Evolutionary conservation across 1,140 invertebrate genomes (phyloP).

Genomic region (Telenomus remus): DNA sequence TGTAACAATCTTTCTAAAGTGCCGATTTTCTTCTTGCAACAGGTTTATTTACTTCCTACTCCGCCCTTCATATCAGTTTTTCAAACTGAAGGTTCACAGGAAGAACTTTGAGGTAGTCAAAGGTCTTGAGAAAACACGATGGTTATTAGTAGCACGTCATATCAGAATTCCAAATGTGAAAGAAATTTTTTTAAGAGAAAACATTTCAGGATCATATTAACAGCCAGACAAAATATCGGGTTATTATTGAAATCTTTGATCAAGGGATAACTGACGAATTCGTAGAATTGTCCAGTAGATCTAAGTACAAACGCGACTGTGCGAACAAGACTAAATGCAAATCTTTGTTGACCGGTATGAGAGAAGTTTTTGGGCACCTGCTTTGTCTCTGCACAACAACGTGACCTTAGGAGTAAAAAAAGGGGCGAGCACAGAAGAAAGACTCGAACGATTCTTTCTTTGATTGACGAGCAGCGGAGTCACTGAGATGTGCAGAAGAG

Average conservation of each 20-base stretch:
- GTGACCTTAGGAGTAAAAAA: constrained; percentile 61
- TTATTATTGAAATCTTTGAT: constrained; percentile 3
- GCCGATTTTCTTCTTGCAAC: constrained; percentile 11
- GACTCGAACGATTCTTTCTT: constrained; percentile 60
- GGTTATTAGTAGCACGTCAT: constrained; percentile 36
- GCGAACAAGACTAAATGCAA: constrained; percentile 43
- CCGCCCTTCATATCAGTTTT: constrained; percentile 52
- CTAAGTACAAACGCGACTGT: constrained; percentile 3
- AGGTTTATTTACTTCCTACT: constrained; percentile 53
- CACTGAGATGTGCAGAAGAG: constrained; percentile 65
- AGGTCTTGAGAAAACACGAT: constrained; percentile 56
- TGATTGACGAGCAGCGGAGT: constrained; percentile 73
- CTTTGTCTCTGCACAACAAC: constrained; percentile 56
- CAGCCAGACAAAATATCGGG: constrained; percentile 6
- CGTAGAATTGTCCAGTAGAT: constrained; percentile 16
- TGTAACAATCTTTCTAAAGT: constrained; percentile 27
- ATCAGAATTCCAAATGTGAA: too few species aligned
- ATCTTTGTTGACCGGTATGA: constrained; percentile 45
- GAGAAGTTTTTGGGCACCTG: constrained; percentile 48
- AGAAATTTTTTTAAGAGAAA: neutral
- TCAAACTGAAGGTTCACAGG: neutral
- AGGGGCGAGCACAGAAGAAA: constrained; percentile 35
- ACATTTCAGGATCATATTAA: neutral
- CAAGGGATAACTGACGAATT: constrained; percentile 10
- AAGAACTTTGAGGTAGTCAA: constrained; percentile 13